A percentile compares a stretch with the other conserved stretches of the same genome.
phyloP scores from a whole-genome alignment of 2,113 vertebrate species.

The Chionodraco myersi region DNA sequence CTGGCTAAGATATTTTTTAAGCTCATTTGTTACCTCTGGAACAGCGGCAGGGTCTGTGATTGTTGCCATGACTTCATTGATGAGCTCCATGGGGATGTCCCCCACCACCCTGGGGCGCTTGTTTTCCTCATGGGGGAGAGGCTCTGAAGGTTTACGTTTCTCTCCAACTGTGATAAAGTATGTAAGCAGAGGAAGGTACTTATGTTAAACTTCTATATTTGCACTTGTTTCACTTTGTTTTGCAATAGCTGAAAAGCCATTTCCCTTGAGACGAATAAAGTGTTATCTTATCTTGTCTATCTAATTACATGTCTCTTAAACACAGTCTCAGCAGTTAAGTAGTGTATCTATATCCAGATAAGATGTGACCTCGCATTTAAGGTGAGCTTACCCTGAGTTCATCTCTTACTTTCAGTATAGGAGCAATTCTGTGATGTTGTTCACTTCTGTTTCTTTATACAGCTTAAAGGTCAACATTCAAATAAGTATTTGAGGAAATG shows the following conservation, averaged over 20 bases:
- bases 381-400: background rate
- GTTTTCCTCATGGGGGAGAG: constrained; percentile 88
- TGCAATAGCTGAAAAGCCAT: background rate
- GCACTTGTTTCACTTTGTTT: background rate
- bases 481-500: constrained; percentile 3
- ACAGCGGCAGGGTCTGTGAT: constrained; percentile 95
- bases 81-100: constrained; percentile 97
- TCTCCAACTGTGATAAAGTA: constrained; percentile 82
- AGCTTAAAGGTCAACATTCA: constrained; percentile 4
- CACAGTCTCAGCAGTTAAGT: background rate
- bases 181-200: constrained; percentile 13
- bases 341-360: background rate
- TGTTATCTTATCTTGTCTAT: background rate
- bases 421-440: background rate
- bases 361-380: background rate
- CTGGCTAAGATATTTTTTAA: background rate
- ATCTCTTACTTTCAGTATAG: background rate
- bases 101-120: constrained; percentile 92
- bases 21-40: constrained; percentile 73
- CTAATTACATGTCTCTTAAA: background rate
- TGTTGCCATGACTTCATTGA: constrained; percentile 98
- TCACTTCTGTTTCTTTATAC: constrained; percentile 17
- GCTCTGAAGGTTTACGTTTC: constrained; percentile 92
- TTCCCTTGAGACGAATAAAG: background rate
- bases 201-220: background rate